A percentile compares a stretch with the other conserved stretches of the same genome.
Conservation (phyloP, 2,797 vertebrate genomes). For the Nyctalus aviator region DNA sequence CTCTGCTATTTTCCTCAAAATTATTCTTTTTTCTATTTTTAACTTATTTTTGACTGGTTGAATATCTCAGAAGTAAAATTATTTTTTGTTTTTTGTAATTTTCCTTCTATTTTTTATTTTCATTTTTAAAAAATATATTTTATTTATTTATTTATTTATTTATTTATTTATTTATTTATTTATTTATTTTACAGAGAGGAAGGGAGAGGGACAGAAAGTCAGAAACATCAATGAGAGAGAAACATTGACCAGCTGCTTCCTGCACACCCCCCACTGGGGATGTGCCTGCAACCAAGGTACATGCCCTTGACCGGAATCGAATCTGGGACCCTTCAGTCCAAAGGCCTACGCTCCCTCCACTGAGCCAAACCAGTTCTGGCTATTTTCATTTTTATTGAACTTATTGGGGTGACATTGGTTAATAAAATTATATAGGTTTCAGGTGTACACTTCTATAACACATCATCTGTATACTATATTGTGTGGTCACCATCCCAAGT, state of each 20-base stretch:
- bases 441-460: neutral
- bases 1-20: neutral
- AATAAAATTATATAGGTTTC: neutral
- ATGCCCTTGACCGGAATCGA: no score
- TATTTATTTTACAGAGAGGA: neutral
- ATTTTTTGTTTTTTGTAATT: neutral
- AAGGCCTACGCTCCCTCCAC: no score
- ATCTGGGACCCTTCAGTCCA: no score
- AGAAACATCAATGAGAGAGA: no score
- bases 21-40: neutral
- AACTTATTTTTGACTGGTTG: slow-evolving; percentile 1
- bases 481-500: neutral
- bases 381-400: neutral
- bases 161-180: neutral
- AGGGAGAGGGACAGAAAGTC: no score
- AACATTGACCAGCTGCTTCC: no score
- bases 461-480: neutral
- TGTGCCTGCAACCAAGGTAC: no score
- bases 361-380: no score
- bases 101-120: neutral
- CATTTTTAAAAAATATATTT: neutral
- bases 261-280: no score
- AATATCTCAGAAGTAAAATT: neutral
- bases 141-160: no score
- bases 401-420: neutral